These are phyloP conservation scores for Eurystomus gularis DNA, from an alignment of 2,113 vertebrate species.

Conservation along the genomic window DNA sequence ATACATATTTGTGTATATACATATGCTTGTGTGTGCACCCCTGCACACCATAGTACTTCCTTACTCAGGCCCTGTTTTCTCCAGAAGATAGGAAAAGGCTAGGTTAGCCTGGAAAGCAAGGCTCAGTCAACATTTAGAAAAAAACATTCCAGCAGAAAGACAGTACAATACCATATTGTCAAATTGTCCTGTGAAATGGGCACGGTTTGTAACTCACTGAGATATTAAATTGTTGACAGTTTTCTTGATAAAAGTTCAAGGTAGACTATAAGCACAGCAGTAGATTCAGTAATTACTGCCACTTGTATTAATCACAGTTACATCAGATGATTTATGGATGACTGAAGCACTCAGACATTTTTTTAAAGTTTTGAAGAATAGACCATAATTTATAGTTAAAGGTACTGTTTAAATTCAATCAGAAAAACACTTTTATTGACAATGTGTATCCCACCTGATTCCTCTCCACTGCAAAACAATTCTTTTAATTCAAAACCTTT, in stretches of 20 bases:
- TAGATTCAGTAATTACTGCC: neutral
- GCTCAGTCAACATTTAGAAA: neutral
- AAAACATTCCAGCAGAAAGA: neutral
- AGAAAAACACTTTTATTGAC: neutral
- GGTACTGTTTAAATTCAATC: neutral
- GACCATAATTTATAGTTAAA: slow-evolving; percentile 9
- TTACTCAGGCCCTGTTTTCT: neutral
- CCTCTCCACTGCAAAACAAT: neutral
- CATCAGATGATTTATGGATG: neutral
- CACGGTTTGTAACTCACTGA: neutral
- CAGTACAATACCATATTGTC: neutral
- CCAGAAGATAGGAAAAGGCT: neutral
- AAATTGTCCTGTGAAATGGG: neutral
- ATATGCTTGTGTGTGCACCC: rapidly evolving
- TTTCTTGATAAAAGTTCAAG: neutral
- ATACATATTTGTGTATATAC: neutral
- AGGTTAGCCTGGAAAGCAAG: neutral
- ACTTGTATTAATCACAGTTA: neutral
- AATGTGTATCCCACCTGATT: neutral
- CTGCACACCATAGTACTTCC: neutral
- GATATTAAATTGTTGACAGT: neutral
- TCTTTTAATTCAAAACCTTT: neutral
- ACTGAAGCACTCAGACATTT: neutral
- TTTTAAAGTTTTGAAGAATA: neutral
- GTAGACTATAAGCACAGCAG: neutral